Evolutionary conservation across 2,888 invertebrate species (phyloP).

Genomic region (Calliphora vomitoria): DNA sequence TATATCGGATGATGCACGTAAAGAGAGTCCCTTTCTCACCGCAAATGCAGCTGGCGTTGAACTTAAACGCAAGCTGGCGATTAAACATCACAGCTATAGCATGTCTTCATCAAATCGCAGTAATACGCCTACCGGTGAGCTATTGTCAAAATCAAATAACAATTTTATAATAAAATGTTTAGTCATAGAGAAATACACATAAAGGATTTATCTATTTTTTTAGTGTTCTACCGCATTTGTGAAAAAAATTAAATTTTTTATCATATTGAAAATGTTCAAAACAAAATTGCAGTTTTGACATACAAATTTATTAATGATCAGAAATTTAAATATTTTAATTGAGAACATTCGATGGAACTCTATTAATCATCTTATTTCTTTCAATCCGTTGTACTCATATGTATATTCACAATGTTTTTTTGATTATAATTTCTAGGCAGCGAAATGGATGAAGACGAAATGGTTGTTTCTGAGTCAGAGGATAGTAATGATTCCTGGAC

Average conservation of each 20-base stretch:
- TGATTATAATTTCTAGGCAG: constrained; percentile 85
- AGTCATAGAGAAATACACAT: not conserved
- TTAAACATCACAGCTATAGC: constrained; percentile 86
- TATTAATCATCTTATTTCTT: not conserved
- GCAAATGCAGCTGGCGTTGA: constrained; percentile 81
- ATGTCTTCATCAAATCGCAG: constrained; percentile 88
- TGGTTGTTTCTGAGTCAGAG: constrained; percentile 89
- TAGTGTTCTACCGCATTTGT: too few relatives aligned
- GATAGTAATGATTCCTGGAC: constrained; percentile 94
- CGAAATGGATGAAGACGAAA: constrained; percentile 90
- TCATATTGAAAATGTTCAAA: too few relatives aligned
- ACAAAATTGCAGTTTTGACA: too few relatives aligned
- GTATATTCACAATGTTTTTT: not conserved
- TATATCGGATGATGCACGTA: constrained; percentile 89
- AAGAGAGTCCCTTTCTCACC: constrained; percentile 85
- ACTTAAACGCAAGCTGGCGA: constrained; percentile 84
- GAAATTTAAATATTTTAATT: not conserved
- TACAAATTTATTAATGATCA: too few relatives aligned
- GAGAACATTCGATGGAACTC: not conserved
- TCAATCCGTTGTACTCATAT: not conserved
- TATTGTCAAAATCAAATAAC: constrained; percentile 61
- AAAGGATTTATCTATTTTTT: too few relatives aligned
- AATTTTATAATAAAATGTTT: not conserved
- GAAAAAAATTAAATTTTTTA: too few relatives aligned
- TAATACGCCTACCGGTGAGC: constrained; percentile 88